These are phyloP conservation scores for Scleropages formosus DNA, from an alignment of 2,797 vertebrate species.

Conservation along the genomic window DNA sequence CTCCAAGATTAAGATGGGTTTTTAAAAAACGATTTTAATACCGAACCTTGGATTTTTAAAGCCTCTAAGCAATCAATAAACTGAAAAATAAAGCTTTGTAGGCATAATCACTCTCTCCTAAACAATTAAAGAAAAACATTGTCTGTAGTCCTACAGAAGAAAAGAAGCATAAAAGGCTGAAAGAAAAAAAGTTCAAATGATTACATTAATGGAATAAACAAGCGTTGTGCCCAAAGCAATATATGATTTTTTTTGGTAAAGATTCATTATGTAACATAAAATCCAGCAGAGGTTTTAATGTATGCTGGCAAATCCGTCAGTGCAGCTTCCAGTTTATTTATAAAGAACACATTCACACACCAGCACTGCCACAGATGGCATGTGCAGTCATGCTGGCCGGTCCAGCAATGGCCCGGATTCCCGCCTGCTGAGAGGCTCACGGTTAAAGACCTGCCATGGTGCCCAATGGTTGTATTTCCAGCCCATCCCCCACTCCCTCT, in stretches of 20 bases:
- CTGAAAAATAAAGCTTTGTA: conserved; percentile 27
- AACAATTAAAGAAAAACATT: too few species aligned
- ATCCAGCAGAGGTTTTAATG: neutral
- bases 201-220: conserved; percentile 6
- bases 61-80: conserved; percentile 35
- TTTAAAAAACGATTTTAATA: conserved; percentile 24
- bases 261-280: neutral
- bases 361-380: conserved; percentile 15
- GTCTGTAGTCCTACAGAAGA: too few species aligned
- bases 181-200: conserved; percentile 27
- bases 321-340: conserved; percentile 5
- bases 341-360: neutral
- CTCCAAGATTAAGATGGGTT: conserved; percentile 41
- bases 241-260: neutral
- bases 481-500: neutral
- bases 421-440: conserved; percentile 19
- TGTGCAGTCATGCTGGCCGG: conserved; percentile 23
- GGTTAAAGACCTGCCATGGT: conserved; percentile 29
- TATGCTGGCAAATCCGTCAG: neutral
- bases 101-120: too few species aligned
- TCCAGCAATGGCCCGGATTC: conserved; percentile 18
- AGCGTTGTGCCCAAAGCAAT: neutral
- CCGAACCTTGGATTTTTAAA: conserved; percentile 14
- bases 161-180: too few species aligned
- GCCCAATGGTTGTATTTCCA: conserved; percentile 19